These are phyloP conservation scores for Gryllus bimaculatus DNA, from an alignment of 1,140 invertebrate species.

Conservation along the genomic window DNA sequence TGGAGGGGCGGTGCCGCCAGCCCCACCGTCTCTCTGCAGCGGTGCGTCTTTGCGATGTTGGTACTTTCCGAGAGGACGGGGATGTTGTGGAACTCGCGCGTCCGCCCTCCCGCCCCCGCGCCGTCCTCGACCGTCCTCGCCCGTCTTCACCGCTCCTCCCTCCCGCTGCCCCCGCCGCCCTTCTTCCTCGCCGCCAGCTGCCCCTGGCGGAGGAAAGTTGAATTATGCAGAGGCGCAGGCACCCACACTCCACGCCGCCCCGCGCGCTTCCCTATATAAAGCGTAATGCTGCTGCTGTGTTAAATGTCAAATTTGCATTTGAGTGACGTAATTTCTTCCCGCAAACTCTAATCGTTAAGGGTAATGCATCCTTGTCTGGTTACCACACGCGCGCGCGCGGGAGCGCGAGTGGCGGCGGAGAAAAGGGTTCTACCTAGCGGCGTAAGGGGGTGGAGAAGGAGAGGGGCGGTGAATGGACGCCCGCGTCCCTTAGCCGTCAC, in stretches of 20 bases:
- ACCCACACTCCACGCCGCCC: background rate
- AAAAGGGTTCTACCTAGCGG: background rate
- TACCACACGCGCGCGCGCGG: background rate
- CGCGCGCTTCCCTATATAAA: background rate
- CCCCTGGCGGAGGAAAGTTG: background rate
- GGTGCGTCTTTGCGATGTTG: background rate
- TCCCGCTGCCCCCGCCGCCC: no score
- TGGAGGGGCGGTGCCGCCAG: no score
- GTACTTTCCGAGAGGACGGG: background rate
- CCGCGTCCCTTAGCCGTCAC: no score
- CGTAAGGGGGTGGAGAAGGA: no score
- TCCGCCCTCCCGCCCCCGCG: background rate
- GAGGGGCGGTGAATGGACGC: no score
- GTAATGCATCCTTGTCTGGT: conserved; percentile 1
- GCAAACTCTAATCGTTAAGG: conserved; percentile 4
- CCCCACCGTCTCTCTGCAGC: background rate
- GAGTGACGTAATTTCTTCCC: conserved; percentile 3
- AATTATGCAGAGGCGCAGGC: background rate
- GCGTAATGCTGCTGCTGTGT: background rate
- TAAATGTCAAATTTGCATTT: conserved; percentile 6
- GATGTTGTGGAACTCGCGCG: background rate
- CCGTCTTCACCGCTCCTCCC: background rate
- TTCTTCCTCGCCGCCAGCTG: background rate
- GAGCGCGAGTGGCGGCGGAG: no score
- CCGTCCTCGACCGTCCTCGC: no score